phyloP scores from a whole-genome alignment of 2,797 vertebrate species.

The Microtus agrestis region DNA sequence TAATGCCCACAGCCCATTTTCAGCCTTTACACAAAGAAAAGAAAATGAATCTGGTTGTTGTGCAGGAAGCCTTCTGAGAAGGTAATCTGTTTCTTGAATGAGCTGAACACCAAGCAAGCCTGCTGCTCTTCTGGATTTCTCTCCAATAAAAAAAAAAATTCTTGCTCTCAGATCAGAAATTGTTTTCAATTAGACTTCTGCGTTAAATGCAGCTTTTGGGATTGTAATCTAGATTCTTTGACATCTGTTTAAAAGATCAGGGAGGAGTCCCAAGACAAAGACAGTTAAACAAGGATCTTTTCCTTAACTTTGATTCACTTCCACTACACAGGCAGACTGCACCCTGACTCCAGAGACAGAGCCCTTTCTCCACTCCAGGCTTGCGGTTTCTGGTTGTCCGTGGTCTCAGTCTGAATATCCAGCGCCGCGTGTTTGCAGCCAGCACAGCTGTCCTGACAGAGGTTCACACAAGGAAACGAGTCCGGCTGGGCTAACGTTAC shows the following conservation, averaged over 20 bases:
- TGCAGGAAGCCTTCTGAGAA: conserved; percentile 37
- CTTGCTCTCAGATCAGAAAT: conserved; percentile 48
- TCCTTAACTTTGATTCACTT: conserved; percentile 65
- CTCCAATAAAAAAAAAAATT: not conserved
- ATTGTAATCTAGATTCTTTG: conserved; percentile 57
- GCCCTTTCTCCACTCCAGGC: conserved; percentile 43
- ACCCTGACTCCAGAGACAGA: conserved; percentile 47
- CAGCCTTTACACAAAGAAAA: not conserved
- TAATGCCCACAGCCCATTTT: not conserved
- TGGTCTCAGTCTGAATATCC: conserved; percentile 67
- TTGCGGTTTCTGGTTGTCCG: conserved; percentile 74
- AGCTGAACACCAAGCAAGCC: not conserved
- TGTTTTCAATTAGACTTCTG: conserved; percentile 59
- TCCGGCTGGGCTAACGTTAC: conserved; percentile 40
- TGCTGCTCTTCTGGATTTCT: conserved; percentile 1
- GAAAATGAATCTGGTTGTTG: not conserved
- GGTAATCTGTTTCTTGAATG: conserved; percentile 38
- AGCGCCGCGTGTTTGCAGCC: conserved; percentile 45
- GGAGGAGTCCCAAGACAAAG: conserved; percentile 51
- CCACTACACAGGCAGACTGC: conserved; percentile 41
- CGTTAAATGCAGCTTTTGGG: conserved; percentile 43
- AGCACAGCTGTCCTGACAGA: conserved; percentile 68
- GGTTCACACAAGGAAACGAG: conserved; percentile 70
- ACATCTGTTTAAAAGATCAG: conserved; percentile 61
- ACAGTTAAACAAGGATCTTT: conserved; percentile 27